These are phyloP conservation scores for Argynnis bischoffii DNA, from an alignment of 2,888 invertebrate species.

Conservation along the genomic window DNA sequence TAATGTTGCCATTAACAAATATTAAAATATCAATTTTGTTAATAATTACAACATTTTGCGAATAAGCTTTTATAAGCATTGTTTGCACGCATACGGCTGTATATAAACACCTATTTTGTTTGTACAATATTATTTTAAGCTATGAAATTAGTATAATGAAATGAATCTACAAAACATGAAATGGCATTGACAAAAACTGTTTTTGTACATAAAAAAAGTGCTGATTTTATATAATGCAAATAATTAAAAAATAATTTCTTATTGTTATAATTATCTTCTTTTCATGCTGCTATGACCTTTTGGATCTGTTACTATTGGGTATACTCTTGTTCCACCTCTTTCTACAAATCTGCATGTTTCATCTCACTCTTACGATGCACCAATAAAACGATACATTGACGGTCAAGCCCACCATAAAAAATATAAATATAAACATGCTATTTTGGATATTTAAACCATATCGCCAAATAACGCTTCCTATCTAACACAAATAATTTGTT, in stretches of 20 bases:
- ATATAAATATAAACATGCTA: slow-evolving; percentile 78
- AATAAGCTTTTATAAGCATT: too few relatives aligned
- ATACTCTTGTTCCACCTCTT: slow-evolving; percentile 56
- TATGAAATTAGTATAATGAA: too few relatives aligned
- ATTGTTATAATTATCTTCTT: slow-evolving; percentile 73
- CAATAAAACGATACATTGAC: slow-evolving; percentile 71
- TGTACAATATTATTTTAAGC: too few relatives aligned
- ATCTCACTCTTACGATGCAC: slow-evolving; percentile 59
- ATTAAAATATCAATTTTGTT: too few relatives aligned
- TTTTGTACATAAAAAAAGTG: background rate
- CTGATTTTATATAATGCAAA: slow-evolving; percentile 27
- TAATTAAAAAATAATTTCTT: slow-evolving; percentile 50
- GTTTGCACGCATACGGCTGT: too few relatives aligned
- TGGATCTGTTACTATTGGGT: slow-evolving; percentile 78
- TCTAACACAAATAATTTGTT: slow-evolving; percentile 59
- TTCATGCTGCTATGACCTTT: slow-evolving; percentile 77
- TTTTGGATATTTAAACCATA: slow-evolving; percentile 67
- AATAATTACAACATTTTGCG: too few relatives aligned
- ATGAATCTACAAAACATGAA: too few relatives aligned
- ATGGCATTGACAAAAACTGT: too few relatives aligned
- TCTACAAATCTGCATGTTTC: slow-evolving; percentile 59
- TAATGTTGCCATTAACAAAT: too few relatives aligned
- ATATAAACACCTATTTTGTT: too few relatives aligned
- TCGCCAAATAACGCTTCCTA: slow-evolving; percentile 57
- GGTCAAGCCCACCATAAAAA: slow-evolving; percentile 79